A percentile compares a stretch with the other conserved stretches of the same genome.
Evolutionary conservation across 2,888 invertebrate species (phyloP).

Genomic region (Drosophila anomalipes): DNA sequence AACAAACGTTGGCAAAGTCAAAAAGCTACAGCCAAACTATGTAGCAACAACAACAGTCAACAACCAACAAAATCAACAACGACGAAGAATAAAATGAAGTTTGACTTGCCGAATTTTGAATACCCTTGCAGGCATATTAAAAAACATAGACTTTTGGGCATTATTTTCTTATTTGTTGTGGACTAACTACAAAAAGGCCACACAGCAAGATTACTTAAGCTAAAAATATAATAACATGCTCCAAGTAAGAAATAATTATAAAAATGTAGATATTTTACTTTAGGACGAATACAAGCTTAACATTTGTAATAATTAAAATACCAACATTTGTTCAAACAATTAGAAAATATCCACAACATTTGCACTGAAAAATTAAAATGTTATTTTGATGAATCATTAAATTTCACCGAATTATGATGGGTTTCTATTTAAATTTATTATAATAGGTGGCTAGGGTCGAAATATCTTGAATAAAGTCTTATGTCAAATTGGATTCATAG

Average conservation of each 20-base stretch:
- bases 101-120: background rate
- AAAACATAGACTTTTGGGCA: background rate
- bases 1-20: slow-evolving; percentile 59
- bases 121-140: slow-evolving; percentile 1
- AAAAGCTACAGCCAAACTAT: slow-evolving; percentile 61
- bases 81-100: background rate
- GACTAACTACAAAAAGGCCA: background rate
- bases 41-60: slow-evolving; percentile 31
- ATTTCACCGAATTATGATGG: background rate
- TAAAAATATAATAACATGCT: background rate
- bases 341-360: background rate
- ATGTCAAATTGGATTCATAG: background rate
- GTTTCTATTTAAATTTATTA: background rate
- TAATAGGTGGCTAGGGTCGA: background rate
- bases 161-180: background rate
- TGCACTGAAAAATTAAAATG: background rate
- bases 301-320: background rate
- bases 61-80: slow-evolving; percentile 35
- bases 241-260: background rate
- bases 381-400: background rate
- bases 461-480: too few relatives aligned
- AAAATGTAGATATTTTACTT: background rate
- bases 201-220: background rate
- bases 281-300: background rate
- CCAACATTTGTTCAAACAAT: background rate